Percentiles rank a stretch among this genome's conserved stretches.
Evolutionary conservation across 2,113 vertebrate genomes (phyloP).

Genomic region (Neogobius melanostomus): DNA sequence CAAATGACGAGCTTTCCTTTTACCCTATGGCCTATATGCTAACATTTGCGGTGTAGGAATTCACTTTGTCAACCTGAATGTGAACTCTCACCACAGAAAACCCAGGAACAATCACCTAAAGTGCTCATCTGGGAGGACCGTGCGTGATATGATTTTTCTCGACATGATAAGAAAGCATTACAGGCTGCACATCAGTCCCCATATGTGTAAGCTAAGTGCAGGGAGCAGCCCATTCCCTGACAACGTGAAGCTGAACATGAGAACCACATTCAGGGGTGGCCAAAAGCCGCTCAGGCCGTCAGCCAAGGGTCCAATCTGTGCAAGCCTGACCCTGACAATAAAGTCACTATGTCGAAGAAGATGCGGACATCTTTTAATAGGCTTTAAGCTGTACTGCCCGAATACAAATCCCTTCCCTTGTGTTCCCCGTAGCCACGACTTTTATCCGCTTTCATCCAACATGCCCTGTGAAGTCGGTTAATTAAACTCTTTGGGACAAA

Average conservation of each 20-base stretch:
- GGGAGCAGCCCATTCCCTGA: constrained; percentile 41
- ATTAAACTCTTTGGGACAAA: constrained; percentile 58
- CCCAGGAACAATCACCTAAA: constrained; percentile 32
- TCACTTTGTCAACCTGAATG: neutral
- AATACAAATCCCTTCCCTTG: constrained; percentile 60
- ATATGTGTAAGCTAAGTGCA: constrained; percentile 33
- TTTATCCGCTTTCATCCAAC: constrained; percentile 59
- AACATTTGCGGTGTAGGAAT: neutral
- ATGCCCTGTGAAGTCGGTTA: constrained; percentile 61
- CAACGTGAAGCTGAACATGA: constrained; percentile 55
- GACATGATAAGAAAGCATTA: constrained; percentile 51
- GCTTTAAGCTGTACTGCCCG: constrained; percentile 46
- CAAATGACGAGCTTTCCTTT: neutral
- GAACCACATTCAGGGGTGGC: constrained; percentile 53
- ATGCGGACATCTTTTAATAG: constrained; percentile 60
- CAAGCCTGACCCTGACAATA: constrained; percentile 53
- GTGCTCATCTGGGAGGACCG: constrained; percentile 20
- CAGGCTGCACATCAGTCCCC: constrained; percentile 23
- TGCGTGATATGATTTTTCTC: constrained; percentile 14
- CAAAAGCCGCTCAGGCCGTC: constrained; percentile 53
- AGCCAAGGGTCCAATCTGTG: constrained; percentile 61
- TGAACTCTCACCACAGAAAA: constrained; percentile 22
- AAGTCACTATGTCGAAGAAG: constrained; percentile 55
- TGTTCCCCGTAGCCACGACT: constrained; percentile 49
- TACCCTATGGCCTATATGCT: neutral